Base-by-base conservation (phyloP, 2,888 invertebrate genomes). In the Cryptocheilus praepositus region DNA sequence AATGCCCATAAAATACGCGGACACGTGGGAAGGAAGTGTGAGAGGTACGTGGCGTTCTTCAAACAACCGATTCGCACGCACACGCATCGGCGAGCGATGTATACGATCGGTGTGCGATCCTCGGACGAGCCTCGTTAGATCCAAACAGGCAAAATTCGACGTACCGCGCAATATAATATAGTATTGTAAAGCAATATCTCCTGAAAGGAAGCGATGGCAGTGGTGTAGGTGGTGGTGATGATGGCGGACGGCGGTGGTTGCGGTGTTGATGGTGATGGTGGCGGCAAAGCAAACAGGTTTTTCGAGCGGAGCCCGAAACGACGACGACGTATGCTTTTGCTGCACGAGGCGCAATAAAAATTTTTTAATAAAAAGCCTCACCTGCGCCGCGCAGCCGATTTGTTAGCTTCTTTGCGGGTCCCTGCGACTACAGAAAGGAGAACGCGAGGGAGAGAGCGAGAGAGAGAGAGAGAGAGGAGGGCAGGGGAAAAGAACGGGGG, bases 101-200 rank as follows among this genome's bases (percentile, higher is more conserved):
- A 8, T 18, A 49, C 22, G 53, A 58, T 43, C 57, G 69, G 54
- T 46, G 64, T 45, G 59, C 64, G 53, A 66, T 67, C 74, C 74
- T 65, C 70, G 63, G 67, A 68, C 74, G 71, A 70, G 72, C 70
- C 77, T 79, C 79, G 79, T 79, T 79, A 79, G 79, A 77, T 79
- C 68, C 75, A 68, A 77, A 74, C 80, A 67, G 75, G 76, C 75
- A 65, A 79, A 79, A 79, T 79, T 79, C 79, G 79, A 79, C 80
- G 81, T 81, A 80, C 76, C 70, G 76, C 73, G 77, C 81, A 76
- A 76, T 81, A 81, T 79, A 80, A 81, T 82, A 79, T 80, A 75
- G 81, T 82, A 80, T 81, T 81, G 71, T 74, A 73, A 81, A 76
- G 76, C 76, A 76, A 78, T 76, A 76, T 77, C 79, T 80, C 70